A percentile compares a stretch with the other conserved stretches of the same genome.
These are phyloP conservation scores for Tigriopus californicus DNA, from an alignment of 2,888 invertebrate species.

Conservation along the genomic window DNA sequence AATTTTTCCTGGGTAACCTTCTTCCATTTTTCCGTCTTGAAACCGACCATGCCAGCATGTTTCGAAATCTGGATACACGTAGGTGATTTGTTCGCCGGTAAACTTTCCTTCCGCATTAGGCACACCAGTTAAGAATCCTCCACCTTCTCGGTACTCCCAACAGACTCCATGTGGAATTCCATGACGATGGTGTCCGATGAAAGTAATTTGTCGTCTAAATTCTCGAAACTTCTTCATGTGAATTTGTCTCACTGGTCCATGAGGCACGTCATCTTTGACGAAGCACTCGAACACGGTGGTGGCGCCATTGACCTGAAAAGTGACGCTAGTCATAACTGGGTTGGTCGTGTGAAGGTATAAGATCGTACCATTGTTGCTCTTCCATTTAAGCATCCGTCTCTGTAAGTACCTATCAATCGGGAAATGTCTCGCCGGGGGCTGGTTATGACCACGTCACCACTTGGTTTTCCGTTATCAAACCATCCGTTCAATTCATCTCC, in stretches of 20 bases:
- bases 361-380: neutral
- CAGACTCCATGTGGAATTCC: slow-evolving; percentile 10
- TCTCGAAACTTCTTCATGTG: slow-evolving; percentile 10
- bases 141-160: slow-evolving; percentile 13
- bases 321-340: neutral
- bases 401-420: neutral
- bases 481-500: no score
- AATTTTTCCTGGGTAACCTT: slow-evolving; percentile 17
- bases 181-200: neutral
- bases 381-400: neutral
- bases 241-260: slow-evolving; percentile 8
- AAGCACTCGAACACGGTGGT: slow-evolving; percentile 5
- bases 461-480: neutral
- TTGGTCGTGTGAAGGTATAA: neutral
- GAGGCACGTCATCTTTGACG: neutral
- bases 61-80: slow-evolving; percentile 17
- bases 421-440: neutral
- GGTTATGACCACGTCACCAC: neutral
- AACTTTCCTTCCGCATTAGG: slow-evolving; percentile 13
- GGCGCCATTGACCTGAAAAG: neutral
- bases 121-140: slow-evolving; percentile 4
- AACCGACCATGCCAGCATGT: slow-evolving; percentile 16
- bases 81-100: slow-evolving; percentile 15
- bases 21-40: slow-evolving; percentile 13
- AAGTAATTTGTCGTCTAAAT: slow-evolving; percentile 8